These are phyloP conservation scores for Leucophenga varia DNA, from an alignment of 1,140 invertebrate genomes.

Conservation along the genomic window DNA sequence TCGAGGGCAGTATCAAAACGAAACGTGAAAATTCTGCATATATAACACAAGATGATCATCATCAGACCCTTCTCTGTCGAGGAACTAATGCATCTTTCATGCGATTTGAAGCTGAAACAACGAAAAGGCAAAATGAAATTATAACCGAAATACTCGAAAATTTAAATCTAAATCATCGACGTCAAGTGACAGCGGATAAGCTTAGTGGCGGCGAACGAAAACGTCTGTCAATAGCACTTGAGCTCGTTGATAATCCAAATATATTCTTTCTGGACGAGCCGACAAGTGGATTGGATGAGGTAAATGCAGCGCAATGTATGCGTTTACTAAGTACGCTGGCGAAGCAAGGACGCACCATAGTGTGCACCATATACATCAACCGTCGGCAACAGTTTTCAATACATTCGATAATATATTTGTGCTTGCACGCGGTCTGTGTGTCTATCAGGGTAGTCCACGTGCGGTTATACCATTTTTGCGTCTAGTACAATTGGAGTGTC, in stretches of 20 bases:
- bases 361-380: conserved; percentile 84
- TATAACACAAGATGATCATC: conserved; percentile 87
- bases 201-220: conserved; percentile 78
- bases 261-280: conserved; percentile 71
- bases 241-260: conserved; percentile 83
- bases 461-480: conserved; percentile 72
- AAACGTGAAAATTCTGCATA: conserved; percentile 70
- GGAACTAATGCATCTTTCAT: conserved; percentile 82
- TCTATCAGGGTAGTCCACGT: conserved; percentile 73
- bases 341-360: conserved; percentile 68
- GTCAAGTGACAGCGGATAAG: conserved; percentile 65
- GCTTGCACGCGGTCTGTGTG: conserved; percentile 66
- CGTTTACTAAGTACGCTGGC: conserved; percentile 67
- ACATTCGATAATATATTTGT: conserved; percentile 80
- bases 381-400: conserved; percentile 79
- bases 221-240: conserved; percentile 78
- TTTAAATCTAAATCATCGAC: conserved; percentile 64
- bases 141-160: conserved; percentile 62
- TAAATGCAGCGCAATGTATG: conserved; percentile 83
- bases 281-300: conserved; percentile 83
- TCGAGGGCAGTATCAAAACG: conserved; percentile 59
- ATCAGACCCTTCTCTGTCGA: conserved; percentile 75
- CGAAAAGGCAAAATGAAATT: conserved; percentile 49
- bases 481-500: conserved; percentile 68
- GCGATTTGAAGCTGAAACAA: conserved; percentile 70